Conservation (phyloP, 1,140 invertebrate genomes). For the Pygmarrhopalites habei region DNA sequence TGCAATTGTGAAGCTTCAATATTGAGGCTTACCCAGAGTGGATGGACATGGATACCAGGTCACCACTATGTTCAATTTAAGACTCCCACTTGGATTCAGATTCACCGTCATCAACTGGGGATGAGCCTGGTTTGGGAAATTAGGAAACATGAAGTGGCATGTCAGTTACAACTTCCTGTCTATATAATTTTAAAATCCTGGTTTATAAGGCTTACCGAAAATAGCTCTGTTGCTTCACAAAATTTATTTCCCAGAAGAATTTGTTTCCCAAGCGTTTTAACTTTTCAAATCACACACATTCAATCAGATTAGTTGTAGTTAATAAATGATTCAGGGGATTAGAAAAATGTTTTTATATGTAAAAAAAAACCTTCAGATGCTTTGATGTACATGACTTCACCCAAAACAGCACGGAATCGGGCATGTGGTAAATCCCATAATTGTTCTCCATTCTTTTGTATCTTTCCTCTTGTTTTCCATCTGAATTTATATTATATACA, state of each 20-base stretch:
- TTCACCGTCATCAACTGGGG: constrained; percentile 61
- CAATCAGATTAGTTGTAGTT: too few relatives aligned
- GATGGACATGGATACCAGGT: constrained; percentile 46
- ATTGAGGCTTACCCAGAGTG: too few relatives aligned
- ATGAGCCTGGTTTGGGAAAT: too few relatives aligned
- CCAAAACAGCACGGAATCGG: constrained; percentile 50
- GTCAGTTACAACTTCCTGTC: too few relatives aligned
- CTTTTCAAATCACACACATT: too few relatives aligned
- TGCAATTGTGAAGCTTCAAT: too few relatives aligned
- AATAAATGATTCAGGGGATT: too few relatives aligned
- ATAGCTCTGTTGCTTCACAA: constrained; percentile 56
- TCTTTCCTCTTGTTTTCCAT: constrained; percentile 53
- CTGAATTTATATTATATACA: too few relatives aligned
- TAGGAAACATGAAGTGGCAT: too few relatives aligned
- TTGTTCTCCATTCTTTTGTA: constrained; percentile 51
- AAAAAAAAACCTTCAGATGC: too few relatives aligned
- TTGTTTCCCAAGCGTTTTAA: constrained; percentile 42
- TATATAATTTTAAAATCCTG: too few relatives aligned
- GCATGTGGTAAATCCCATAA: constrained; percentile 50
- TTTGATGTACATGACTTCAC: constrained; percentile 53
- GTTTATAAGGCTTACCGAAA: constrained; percentile 48
- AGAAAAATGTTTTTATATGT: too few relatives aligned
- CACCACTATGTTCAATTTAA: constrained; percentile 57
- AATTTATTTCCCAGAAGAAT: constrained; percentile 52
- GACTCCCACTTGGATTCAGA: constrained; percentile 56